phyloP scores from a whole-genome alignment of 2,113 vertebrate species.

The Ochotona curzoniae region DNA sequence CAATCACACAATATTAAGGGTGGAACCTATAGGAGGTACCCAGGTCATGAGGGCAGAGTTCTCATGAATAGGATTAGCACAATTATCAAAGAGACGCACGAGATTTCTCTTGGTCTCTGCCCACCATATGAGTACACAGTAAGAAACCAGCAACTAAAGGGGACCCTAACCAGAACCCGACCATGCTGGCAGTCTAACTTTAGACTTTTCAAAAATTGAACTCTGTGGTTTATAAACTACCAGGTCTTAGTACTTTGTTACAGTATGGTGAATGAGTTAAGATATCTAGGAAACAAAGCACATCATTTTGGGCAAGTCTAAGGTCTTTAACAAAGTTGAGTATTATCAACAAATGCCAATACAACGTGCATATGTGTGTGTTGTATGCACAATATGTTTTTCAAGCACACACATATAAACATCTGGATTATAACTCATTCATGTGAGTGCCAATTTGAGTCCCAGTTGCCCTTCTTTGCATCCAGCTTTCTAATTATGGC shows the following conservation, averaged over 20 bases:
- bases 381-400: too few relatives aligned
- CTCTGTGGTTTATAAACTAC: not conserved
- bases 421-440: too few relatives aligned
- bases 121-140: not conserved
- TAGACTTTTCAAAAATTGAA: not conserved
- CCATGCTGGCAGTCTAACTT: not conserved
- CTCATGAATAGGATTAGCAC: not conserved
- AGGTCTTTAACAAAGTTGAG: not conserved
- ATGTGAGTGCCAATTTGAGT: too few relatives aligned
- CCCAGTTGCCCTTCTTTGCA: too few relatives aligned
- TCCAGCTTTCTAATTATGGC: too few relatives aligned
- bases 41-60: not conserved
- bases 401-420: too few relatives aligned
- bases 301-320: not conserved
- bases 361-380: too few relatives aligned
- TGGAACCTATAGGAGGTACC: not conserved
- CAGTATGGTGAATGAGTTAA: not conserved
- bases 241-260: not conserved
- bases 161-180: not conserved
- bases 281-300: not conserved
- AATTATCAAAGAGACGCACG: too few relatives aligned
- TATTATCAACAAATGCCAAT: too few relatives aligned
- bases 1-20: too few relatives aligned
- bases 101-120: not conserved
- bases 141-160: not conserved